Base-by-base conservation (phyloP, 1,140 invertebrate genomes). In the Drosophila ficusphila region DNA sequence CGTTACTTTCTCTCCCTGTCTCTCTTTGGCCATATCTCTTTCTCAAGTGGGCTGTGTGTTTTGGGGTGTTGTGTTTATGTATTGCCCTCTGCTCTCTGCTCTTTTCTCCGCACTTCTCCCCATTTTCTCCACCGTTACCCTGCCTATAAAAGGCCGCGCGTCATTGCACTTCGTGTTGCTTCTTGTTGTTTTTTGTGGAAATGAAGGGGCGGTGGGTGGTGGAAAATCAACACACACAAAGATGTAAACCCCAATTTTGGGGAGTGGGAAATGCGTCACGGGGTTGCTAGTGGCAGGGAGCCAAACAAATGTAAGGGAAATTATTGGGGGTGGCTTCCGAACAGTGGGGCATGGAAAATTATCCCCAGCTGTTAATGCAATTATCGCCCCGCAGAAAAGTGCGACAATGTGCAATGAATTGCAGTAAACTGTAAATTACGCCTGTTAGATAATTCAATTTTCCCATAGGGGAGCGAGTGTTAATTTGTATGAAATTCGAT, bases 241-340 rank as follows among this genome's bases (percentile, higher is more conserved):
- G 6, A 39, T 34, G 14, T 39, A 16, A 4, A 11, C 16, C 29
- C 27, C 8, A 9, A 36, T 48, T 19, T 52, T 25, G 6, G 39
- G 58, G 27, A 38, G 54, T 49, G 53, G 44, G 52, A 48, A 36
- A 34, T 65, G 67, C 67, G 82, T 86, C 72, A 53, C 72, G 76
- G 79, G 81, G 81, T 86, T 69, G 81, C 49, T 61, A 83, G 52
- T 54, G 68, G 53, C 67, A 36, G 19, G 29, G 12, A 29, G 19
- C 42, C 9, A 51, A 49, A 64, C 54, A 76, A 49, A 29, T 60
- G 33, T 21, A 6, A 42, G 53, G 51, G 46, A 52, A 51, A 34
- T 34, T 58, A 49, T 60, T 42, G 75, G 68, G 70, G 56, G 65
- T 85, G 61, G 41, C 64, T 71, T 31, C 42, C 34, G 34, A 33